phyloP scores from a whole-genome alignment of 2,113 vertebrate species.

The Thomomys bottae region DNA sequence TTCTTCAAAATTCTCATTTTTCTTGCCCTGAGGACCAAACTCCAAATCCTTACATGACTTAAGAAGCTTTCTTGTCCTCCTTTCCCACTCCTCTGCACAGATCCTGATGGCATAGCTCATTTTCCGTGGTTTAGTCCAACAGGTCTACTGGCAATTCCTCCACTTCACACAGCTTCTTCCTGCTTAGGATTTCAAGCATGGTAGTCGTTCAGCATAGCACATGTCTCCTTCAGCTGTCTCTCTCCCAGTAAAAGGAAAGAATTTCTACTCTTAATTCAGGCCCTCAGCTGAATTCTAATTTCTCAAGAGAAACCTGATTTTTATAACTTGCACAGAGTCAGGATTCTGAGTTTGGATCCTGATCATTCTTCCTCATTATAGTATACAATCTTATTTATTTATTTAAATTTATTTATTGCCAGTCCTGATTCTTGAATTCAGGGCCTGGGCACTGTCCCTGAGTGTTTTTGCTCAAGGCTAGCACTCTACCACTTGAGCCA shows the following conservation, averaged over 20 bases:
- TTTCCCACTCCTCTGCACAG: not conserved
- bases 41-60: not conserved
- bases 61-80: not conserved
- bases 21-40: not conserved
- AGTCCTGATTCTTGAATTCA: no score
- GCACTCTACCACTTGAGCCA: no score
- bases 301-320: not conserved
- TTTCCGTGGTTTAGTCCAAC: not conserved
- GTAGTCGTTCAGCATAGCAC: not conserved
- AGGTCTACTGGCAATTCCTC: not conserved
- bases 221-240: not conserved
- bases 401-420: no score
- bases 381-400: no score
- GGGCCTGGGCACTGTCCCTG: no score
- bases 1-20: slow-evolving; percentile 34
- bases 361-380: not conserved
- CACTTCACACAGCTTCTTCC: not conserved
- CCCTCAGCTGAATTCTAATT: not conserved
- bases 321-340: not conserved
- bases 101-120: not conserved
- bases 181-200: not conserved
- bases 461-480: no score
- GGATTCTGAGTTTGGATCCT: not conserved
- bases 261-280: not conserved
- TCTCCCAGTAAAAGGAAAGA: not conserved